These are phyloP conservation scores for Bathybates hornii DNA, from an alignment of 2,113 vertebrate genomes.

Conservation along the genomic window DNA sequence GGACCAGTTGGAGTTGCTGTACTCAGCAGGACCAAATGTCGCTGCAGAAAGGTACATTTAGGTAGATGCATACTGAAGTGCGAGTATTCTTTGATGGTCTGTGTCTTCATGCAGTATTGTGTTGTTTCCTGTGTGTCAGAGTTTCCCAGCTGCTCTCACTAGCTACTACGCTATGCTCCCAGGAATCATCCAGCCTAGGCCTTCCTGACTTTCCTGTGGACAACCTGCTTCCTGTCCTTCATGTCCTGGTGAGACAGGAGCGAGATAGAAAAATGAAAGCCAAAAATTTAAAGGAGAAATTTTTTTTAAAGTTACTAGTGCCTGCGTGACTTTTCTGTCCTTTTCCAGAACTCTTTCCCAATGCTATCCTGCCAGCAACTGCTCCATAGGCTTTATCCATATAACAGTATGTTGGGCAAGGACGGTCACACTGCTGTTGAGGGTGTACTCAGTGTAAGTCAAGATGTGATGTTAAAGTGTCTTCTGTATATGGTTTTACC, in stretches of 20 bases:
- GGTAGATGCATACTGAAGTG: background rate
- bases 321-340: background rate
- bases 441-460: constrained; percentile 80
- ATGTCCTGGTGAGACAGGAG: constrained; percentile 79
- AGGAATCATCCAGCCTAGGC: constrained; percentile 86
- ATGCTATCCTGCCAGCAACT: constrained; percentile 81
- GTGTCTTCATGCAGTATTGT: background rate
- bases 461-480: background rate
- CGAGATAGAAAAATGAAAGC: background rate
- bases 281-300: accelerated
- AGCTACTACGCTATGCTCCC: constrained; percentile 90
- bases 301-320: background rate
- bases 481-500: background rate
- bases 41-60: constrained; percentile 82
- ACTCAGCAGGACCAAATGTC: constrained; percentile 81
- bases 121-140: constrained; percentile 58
- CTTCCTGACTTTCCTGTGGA: constrained; percentile 97
- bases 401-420: constrained; percentile 80
- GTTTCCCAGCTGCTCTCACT: constrained; percentile 91
- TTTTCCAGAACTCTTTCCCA: constrained; percentile 82
- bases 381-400: constrained; percentile 87
- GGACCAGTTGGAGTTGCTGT: constrained; percentile 90
- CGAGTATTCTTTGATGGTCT: background rate
- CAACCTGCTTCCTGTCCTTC: constrained; percentile 80
- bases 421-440: constrained; percentile 88